A percentile compares a stretch with the other conserved stretches of the same genome.
These are phyloP conservation scores for Polymixis flavicincta DNA, from an alignment of 2,888 invertebrate genomes.

Conservation along the genomic window DNA sequence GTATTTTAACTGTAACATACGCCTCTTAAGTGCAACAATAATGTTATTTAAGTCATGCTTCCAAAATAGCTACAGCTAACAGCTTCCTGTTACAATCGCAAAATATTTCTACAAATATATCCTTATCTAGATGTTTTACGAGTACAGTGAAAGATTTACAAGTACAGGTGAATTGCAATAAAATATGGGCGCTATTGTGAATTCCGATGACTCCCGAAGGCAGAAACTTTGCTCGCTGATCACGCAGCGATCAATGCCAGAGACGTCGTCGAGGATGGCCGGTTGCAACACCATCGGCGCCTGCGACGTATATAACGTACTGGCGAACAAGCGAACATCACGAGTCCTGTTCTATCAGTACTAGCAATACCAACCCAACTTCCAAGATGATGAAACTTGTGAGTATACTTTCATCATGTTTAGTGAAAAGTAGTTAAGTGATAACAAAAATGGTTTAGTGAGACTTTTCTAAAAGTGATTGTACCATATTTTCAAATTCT, in stretches of 20 bases:
- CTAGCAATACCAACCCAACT: conserved; percentile 74
- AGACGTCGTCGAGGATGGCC: conserved; percentile 74
- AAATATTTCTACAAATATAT: conserved; percentile 21
- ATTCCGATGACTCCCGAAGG: conserved; percentile 74
- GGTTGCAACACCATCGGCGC: conserved; percentile 75
- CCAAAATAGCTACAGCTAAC: background rate
- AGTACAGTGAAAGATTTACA: conserved; percentile 59
- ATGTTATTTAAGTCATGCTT: background rate
- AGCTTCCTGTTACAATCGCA: conserved; percentile 1
- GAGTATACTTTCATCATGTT: conserved; percentile 69
- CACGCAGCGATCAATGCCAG: conserved; percentile 87
- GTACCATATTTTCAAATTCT: background rate
- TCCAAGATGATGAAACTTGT: conserved; percentile 87
- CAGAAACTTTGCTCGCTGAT: conserved; percentile 75
- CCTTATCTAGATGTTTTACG: conserved; percentile 34
- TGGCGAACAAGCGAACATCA: conserved; percentile 67
- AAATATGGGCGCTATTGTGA: conserved; percentile 53
- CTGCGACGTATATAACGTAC: conserved; percentile 80
- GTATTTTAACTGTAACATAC: too few relatives aligned
- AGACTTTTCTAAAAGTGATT: background rate
- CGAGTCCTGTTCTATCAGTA: conserved; percentile 78
- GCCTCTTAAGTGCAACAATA: background rate
- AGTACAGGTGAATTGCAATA: conserved; percentile 45
- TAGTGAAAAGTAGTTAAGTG: background rate
- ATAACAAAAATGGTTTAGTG: background rate